Conservation (phyloP, 2,888 invertebrate genomes). For the Crossocerus cetratus region DNA sequence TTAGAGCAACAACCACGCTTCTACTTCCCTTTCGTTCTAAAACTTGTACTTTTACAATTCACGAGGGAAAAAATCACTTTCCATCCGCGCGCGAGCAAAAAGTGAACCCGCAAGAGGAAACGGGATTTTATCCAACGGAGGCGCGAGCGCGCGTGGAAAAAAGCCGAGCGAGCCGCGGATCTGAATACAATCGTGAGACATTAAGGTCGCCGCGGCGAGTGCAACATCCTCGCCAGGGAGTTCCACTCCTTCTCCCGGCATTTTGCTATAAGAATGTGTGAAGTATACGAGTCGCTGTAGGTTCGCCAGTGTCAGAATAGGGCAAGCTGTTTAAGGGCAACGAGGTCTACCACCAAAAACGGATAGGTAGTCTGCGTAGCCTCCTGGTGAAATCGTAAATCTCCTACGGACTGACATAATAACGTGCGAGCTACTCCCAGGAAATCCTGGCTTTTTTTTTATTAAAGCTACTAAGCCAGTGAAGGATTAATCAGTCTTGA, state of each 20-base stretch:
- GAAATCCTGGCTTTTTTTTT: too few relatives aligned
- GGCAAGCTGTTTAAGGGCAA: slow-evolving; percentile 46
- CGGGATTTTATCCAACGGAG: slow-evolving; percentile 33
- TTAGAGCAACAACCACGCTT: too few relatives aligned
- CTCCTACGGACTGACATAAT: slow-evolving; percentile 46
- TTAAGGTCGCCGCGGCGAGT: slow-evolving; percentile 43
- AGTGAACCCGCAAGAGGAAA: slow-evolving; percentile 27
- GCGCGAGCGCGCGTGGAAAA: slow-evolving; percentile 40
- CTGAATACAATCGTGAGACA: slow-evolving; percentile 62
- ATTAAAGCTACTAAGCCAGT: too few relatives aligned
- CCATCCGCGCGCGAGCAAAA: not conserved
- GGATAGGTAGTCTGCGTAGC: slow-evolving; percentile 45
- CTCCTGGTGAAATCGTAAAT: slow-evolving; percentile 66
- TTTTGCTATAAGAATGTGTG: slow-evolving; percentile 6
- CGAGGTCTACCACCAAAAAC: slow-evolving; percentile 47
- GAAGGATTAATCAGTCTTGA: too few relatives aligned
- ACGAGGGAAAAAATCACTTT: too few relatives aligned
- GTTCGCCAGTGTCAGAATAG: slow-evolving; percentile 38
- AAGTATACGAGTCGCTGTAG: slow-evolving; percentile 16
- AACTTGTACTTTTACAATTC: too few relatives aligned
- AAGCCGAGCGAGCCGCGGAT: slow-evolving; percentile 42
- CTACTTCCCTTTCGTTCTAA: too few relatives aligned
- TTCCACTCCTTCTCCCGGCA: too few relatives aligned
- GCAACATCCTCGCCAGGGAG: slow-evolving; percentile 40
- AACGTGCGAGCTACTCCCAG: slow-evolving; percentile 4